Evolutionary conservation across 35 echinoderm and acorn worm species (phyloP).

Genomic region (Patiria miniata): DNA sequence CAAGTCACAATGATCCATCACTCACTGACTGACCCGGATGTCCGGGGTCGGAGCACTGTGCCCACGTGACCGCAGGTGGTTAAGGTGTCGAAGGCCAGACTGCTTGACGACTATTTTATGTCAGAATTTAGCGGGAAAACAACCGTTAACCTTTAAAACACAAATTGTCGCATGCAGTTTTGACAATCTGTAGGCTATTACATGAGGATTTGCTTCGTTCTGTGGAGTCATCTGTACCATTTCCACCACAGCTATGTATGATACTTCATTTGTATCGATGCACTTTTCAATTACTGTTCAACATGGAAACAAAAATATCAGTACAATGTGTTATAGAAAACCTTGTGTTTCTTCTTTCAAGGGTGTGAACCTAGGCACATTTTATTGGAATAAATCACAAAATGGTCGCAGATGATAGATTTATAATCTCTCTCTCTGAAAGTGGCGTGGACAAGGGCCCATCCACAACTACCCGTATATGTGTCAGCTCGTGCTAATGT

Average conservation of each 20-base stretch:
- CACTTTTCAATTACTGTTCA: no score
- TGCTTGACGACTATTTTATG: not conserved
- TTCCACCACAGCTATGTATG: no score
- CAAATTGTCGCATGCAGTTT: no score
- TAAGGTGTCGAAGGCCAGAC: constrained; percentile 9
- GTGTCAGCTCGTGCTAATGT: not conserved
- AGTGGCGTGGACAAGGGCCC: not conserved
- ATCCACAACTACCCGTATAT: not conserved
- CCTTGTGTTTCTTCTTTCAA: no score
- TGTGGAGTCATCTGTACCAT: no score
- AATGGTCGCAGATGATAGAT: not conserved
- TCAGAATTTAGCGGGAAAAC: not conserved
- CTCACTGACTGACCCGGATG: not conserved
- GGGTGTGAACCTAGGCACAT: not conserved
- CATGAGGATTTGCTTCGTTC: no score
- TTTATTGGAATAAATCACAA: not conserved
- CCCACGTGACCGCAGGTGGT: no score
- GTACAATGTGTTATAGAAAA: no score
- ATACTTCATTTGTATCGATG: no score
- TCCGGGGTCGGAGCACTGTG: constrained; percentile 4
- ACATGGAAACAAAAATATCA: no score
- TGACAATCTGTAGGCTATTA: no score
- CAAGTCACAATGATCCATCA: not conserved
- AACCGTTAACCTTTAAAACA: no score
- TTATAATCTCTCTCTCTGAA: not conserved